These are phyloP conservation scores for Sorex araneus DNA, from an alignment of 2,113 vertebrate species.

Conservation along the genomic window DNA sequence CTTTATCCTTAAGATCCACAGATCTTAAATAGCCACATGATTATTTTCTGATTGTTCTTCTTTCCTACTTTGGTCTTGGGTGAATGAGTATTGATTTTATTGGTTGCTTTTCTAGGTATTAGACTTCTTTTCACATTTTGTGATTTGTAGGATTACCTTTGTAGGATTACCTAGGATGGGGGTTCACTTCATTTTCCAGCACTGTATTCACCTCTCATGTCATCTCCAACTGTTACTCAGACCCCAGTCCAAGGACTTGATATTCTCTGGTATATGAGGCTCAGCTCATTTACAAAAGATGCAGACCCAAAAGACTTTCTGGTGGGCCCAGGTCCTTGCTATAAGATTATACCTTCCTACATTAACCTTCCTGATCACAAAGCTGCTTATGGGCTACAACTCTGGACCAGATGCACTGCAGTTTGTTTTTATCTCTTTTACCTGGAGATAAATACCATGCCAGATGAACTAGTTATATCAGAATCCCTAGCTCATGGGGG, in stretches of 20 bases:
- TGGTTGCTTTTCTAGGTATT: neutral
- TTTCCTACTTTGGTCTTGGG: neutral
- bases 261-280: neutral
- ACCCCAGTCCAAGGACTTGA: neutral
- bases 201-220: neutral
- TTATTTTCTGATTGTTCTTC: neutral
- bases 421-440: neutral
- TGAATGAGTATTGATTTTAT: neutral
- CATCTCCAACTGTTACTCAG: neutral
- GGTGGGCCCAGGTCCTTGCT: neutral
- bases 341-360: neutral
- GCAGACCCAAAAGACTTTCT: neutral
- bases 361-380: neutral
- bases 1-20: neutral
- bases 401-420: neutral
- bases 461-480: too few species aligned
- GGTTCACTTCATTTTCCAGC: accelerated
- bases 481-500: too few species aligned
- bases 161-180: neutral
- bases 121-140: neutral
- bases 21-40: neutral
- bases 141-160: neutral
- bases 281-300: neutral
- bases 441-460: too few species aligned
- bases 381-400: neutral